These are phyloP conservation scores for Diprion similis DNA, from an alignment of 1,140 invertebrate species.

Conservation along the genomic window DNA sequence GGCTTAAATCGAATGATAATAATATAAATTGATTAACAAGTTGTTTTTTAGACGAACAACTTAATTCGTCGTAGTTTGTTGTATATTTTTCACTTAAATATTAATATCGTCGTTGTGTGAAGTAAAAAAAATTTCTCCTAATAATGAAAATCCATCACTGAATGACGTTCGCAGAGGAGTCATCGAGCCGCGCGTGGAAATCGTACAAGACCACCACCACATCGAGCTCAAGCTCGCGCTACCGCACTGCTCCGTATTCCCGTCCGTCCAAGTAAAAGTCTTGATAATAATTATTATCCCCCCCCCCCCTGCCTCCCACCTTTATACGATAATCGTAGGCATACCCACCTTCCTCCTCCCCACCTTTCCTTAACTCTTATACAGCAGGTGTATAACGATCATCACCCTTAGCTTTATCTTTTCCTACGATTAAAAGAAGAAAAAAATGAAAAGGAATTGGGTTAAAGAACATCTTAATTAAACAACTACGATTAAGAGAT, in stretches of 20 bases:
- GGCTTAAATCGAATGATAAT: too few species aligned
- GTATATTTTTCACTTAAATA: neutral
- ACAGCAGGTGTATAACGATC: too few species aligned
- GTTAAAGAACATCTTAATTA: too few species aligned
- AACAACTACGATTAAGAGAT: too few species aligned
- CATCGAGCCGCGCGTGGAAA: conserved; percentile 61
- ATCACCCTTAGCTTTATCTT: too few species aligned
- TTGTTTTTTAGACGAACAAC: too few species aligned
- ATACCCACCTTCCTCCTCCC: neutral
- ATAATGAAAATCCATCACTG: conserved; percentile 51
- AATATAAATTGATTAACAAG: too few species aligned
- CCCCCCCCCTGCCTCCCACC: neutral
- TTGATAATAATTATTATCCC: neutral
- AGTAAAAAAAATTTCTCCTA: conserved; percentile 27
- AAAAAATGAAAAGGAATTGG: too few species aligned
- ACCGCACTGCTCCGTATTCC: conserved; percentile 56
- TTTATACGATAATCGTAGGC: neutral
- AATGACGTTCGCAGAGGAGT: conserved; percentile 60
- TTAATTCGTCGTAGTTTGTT: too few species aligned
- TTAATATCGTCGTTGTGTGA: conserved; percentile 25
- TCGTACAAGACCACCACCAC: conserved; percentile 61
- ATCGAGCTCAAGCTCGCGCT: conserved; percentile 56
- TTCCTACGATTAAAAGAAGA: too few species aligned
- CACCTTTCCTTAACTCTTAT: neutral
- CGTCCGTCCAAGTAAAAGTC: conserved; percentile 58